Percentiles rank a stretch among this genome's conserved stretches.
Evolutionary conservation across 1,140 invertebrate genomes (phyloP).

Genomic region (Diuraphis noxia): DNA sequence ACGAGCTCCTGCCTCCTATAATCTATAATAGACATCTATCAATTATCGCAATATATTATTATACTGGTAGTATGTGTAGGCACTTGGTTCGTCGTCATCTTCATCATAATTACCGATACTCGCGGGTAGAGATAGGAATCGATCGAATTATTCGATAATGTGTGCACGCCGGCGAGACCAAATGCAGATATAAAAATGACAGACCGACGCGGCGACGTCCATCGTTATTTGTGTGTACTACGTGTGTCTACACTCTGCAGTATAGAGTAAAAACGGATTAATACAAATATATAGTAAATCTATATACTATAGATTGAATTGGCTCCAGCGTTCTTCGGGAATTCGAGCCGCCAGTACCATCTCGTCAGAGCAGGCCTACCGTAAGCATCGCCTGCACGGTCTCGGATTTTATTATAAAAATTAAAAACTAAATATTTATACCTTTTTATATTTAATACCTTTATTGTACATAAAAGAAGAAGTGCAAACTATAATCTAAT

Average conservation of each 20-base stretch:
- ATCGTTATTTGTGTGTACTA: not conserved
- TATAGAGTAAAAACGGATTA: not conserved
- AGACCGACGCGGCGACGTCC: not conserved
- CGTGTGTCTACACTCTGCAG: not conserved
- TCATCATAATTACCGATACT: not conserved
- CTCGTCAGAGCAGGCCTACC: not conserved
- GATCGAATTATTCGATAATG: conserved; percentile 38
- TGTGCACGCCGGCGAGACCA: not conserved
- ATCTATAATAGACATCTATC: no score
- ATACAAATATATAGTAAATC: not conserved
- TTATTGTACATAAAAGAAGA: no score
- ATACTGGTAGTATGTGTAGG: not conserved
- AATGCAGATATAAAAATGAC: conserved; percentile 22
- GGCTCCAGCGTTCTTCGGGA: conserved; percentile 31
- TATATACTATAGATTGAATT: not conserved
- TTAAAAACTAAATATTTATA: not conserved
- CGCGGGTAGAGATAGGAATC: not conserved
- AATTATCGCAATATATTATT: not conserved
- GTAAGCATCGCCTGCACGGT: no score
- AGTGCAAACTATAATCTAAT: no score
- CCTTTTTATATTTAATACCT: not conserved
- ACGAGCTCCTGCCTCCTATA: not conserved
- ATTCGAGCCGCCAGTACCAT: not conserved
- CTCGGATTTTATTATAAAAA: not conserved
- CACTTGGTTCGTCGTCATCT: not conserved